phyloP scores from a whole-genome alignment of 1,140 invertebrate genomes.

The Dreissena polymorpha region DNA sequence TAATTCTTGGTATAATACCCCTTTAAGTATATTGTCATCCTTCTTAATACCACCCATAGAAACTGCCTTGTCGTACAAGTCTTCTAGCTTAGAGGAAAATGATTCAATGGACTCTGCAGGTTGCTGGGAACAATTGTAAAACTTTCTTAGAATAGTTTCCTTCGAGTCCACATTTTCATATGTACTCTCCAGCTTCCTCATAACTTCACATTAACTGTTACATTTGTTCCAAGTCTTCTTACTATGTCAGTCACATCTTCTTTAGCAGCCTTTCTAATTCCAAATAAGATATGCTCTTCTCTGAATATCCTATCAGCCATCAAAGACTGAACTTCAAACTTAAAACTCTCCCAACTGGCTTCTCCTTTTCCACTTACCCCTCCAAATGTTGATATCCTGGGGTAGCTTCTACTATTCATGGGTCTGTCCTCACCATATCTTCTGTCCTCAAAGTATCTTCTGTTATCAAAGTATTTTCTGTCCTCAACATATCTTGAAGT shows the following conservation, averaged over 20 bases:
- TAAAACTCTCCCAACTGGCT: constrained; percentile 12
- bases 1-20: constrained; percentile 16
- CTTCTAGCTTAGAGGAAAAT: constrained; percentile 28
- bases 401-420: background rate
- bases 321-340: constrained; percentile 28
- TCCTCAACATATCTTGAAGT: too few species aligned
- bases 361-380: constrained; percentile 20
- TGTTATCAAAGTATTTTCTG: too few species aligned
- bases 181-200: constrained; percentile 2
- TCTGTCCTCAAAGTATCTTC: too few species aligned
- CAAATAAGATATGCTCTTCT: constrained; percentile 17
- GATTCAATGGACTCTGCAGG: background rate
- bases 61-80: constrained; percentile 22
- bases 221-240: constrained; percentile 5
- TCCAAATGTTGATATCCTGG: constrained; percentile 21
- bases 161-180: background rate
- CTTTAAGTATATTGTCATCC: constrained; percentile 14
- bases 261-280: constrained; percentile 9
- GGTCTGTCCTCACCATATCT: too few species aligned
- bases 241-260: constrained; percentile 17
- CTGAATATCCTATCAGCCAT: background rate
- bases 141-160: constrained; percentile 22
- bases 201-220: background rate
- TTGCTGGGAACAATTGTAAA: constrained; percentile 29
- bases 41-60: background rate